These are phyloP conservation scores for Strigamia transsilvanica DNA, from an alignment of 2,888 invertebrate genomes.

Conservation along the genomic window DNA sequence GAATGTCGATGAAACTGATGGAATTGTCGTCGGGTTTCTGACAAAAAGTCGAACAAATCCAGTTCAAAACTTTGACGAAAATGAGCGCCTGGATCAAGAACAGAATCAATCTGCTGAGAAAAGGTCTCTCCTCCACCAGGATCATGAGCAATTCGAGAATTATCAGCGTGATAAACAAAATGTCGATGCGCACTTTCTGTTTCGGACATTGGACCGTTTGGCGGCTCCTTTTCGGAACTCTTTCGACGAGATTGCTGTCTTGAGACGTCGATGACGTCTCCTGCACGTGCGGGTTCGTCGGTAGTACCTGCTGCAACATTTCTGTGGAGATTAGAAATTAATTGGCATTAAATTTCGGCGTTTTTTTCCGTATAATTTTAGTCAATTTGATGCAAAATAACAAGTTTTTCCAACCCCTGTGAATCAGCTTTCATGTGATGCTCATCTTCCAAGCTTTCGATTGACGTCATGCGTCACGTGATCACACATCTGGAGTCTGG, in stretches of 20 bases:
- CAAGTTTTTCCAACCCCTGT: too few species aligned
- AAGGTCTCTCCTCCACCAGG: neutral
- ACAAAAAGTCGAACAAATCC: neutral
- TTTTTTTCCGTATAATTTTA: too few species aligned
- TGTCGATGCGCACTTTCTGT: slow-evolving; percentile 7
- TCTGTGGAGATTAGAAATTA: neutral
- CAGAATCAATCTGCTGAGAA: slow-evolving; percentile 1
- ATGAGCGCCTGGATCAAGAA: neutral
- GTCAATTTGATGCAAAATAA: too few species aligned
- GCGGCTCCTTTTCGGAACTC: neutral
- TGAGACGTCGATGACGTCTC: neutral
- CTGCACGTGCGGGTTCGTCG: neutral
- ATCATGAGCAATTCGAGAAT: slow-evolving; percentile 1
- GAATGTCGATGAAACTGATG: slow-evolving; percentile 6
- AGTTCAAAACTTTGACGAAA: neutral
- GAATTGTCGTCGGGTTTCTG: slow-evolving; percentile 13
- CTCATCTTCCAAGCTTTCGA: neutral
- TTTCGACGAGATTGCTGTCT: neutral
- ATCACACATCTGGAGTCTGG: neutral
- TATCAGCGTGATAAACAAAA: neutral
- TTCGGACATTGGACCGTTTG: neutral
- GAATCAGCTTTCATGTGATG: neutral
- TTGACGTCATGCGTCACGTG: neutral
- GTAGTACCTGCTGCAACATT: neutral
- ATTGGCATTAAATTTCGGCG: too few species aligned